Percentiles rank a stretch among this genome's conserved stretches.
Evolutionary conservation across 2,888 invertebrate genomes (phyloP).

Genomic region (Eurytoma californica): DNA sequence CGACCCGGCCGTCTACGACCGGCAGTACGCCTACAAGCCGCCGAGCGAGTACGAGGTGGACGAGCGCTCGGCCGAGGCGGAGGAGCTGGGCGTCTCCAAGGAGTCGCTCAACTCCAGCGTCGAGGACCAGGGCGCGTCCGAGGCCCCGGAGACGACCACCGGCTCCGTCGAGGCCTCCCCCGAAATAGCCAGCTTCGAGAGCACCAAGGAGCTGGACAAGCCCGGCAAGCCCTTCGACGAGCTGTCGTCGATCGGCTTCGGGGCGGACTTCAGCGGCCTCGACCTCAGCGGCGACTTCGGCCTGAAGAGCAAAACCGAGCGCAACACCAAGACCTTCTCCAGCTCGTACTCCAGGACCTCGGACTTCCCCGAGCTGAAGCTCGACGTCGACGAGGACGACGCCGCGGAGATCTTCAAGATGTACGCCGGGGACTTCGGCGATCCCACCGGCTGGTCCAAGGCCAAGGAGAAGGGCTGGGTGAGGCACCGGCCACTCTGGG

Average conservation of each 20-base stretch:
- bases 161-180: not conserved
- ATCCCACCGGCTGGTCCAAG: constrained; percentile 44
- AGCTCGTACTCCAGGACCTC: constrained; percentile 49
- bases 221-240: not conserved
- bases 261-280: not conserved
- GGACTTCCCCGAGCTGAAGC: constrained; percentile 22
- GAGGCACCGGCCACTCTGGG: constrained; percentile 53
- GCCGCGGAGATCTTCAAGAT: constrained; percentile 50
- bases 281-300: constrained; percentile 55
- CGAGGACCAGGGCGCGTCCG: constrained; percentile 9
- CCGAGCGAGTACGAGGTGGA: constrained; percentile 10
- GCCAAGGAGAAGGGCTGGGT: constrained; percentile 49
- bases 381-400: constrained; percentile 50
- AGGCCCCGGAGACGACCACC: not conserved
- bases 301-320: constrained; percentile 48
- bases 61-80: constrained; percentile 41
- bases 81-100: constrained; percentile 41
- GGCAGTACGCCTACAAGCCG: constrained; percentile 24
- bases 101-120: constrained; percentile 50
- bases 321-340: constrained; percentile 46
- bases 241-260: not conserved
- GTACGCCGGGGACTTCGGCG: constrained; percentile 39
- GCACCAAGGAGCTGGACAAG: not conserved
- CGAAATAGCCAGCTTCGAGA: not conserved
- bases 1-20: constrained; percentile 33